Conservation (phyloP, 2,113 vertebrate species). For the Falco punctatus region DNA sequence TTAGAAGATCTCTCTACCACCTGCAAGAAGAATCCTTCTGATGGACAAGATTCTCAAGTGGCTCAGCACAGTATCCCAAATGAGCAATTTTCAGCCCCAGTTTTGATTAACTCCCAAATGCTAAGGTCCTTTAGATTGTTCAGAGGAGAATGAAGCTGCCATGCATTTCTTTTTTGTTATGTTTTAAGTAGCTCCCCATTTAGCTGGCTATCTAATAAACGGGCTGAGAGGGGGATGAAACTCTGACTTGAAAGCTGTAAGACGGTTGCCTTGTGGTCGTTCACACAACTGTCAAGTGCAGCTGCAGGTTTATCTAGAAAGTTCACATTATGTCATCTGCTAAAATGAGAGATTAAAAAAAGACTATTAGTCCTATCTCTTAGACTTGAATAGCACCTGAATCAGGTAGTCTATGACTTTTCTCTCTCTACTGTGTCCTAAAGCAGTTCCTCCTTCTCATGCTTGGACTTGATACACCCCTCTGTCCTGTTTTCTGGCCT, state of each 20-base stretch:
- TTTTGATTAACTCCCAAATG: background rate
- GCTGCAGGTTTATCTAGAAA: background rate
- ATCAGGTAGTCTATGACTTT: background rate
- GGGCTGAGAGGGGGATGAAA: background rate
- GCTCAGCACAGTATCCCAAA: background rate
- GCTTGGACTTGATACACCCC: background rate
- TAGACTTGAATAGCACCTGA: background rate
- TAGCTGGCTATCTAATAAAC: background rate
- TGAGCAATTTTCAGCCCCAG: background rate
- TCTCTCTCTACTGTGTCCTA: background rate
- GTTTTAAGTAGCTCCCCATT: background rate
- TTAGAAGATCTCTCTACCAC: background rate
- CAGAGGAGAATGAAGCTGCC: background rate
- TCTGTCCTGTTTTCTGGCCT: background rate
- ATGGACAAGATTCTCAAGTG: background rate
- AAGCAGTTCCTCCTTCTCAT: background rate
- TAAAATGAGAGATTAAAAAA: background rate
- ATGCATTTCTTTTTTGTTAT: background rate
- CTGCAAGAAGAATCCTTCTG: background rate
- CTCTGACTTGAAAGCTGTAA: background rate
- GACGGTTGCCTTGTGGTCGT: background rate
- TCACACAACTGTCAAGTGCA: background rate
- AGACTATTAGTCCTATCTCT: background rate
- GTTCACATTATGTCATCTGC: background rate
- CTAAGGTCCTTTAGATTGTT: background rate